Evolutionary conservation across 2,888 invertebrate genomes (phyloP).

Genomic region (Malthinus seriepunctatus): DNA sequence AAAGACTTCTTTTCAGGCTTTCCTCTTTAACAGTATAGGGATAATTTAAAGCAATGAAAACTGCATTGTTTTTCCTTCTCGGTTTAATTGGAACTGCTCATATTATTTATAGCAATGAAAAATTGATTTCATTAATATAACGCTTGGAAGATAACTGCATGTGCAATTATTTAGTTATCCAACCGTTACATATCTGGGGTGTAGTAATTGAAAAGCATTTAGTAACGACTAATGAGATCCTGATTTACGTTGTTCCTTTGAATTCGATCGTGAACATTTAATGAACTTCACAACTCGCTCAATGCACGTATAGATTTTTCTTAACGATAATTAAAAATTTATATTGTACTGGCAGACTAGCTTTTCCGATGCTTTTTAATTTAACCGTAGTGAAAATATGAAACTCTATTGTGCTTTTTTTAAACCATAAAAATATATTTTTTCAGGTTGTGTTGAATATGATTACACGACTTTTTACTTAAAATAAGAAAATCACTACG

Average conservation of each 20-base stretch:
- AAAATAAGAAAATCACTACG: no score
- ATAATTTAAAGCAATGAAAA: no score
- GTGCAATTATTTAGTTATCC: slow-evolving; percentile 27
- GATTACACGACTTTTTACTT: no score
- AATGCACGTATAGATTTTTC: no score
- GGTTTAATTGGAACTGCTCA: background rate
- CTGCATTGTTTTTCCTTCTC: background rate
- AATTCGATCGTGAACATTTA: slow-evolving; percentile 50
- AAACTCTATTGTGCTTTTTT: no score
- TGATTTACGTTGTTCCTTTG: slow-evolving; percentile 39
- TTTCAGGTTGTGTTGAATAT: no score
- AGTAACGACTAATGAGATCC: slow-evolving; percentile 48
- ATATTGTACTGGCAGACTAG: no score
- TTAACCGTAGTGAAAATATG: no score
- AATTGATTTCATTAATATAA: background rate
- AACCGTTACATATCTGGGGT: slow-evolving; percentile 32
- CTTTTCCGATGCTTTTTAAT: no score
- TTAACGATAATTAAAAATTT: background rate
- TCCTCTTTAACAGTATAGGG: no score
- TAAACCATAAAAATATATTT: no score
- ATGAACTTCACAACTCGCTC: slow-evolving; percentile 38
- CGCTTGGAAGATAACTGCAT: slow-evolving; percentile 12
- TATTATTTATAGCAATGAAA: background rate
- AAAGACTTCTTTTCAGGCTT: no score
- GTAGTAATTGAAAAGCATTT: slow-evolving; percentile 46